phyloP scores from a whole-genome alignment of 2,113 vertebrate genomes.

The Aspiorhynchus laticeps region DNA sequence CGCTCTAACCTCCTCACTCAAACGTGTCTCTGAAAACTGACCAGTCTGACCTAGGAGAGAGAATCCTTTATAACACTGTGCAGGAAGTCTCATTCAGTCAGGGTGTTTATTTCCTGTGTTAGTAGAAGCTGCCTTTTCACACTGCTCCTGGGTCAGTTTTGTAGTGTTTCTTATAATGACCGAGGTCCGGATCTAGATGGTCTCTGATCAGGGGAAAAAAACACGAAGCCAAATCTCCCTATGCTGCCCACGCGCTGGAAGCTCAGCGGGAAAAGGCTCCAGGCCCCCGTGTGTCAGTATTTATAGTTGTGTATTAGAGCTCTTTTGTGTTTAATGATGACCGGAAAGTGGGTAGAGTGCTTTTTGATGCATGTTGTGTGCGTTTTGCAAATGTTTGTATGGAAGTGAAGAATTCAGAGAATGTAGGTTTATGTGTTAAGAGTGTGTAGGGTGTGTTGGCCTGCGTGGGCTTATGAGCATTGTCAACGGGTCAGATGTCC shows the following conservation, averaged over 20 bases:
- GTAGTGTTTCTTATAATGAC: background rate
- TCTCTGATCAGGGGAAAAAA: constrained; percentile 25
- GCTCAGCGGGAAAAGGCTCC: constrained; percentile 70
- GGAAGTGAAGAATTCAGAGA: constrained; percentile 32
- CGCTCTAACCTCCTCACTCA: constrained; percentile 48
- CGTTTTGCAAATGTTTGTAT: constrained; percentile 64
- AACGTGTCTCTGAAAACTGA: constrained; percentile 60
- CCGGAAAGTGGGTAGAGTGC: constrained; percentile 71
- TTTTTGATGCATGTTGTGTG: constrained; percentile 61
- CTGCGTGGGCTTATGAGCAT: constrained; percentile 51
- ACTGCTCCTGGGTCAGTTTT: constrained; percentile 50
- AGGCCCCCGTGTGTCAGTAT: constrained; percentile 65
- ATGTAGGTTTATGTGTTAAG: constrained; percentile 61
- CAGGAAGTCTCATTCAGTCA: constrained; percentile 73
- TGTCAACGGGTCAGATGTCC: constrained; percentile 52
- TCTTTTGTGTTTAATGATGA: constrained; percentile 76
- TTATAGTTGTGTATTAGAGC: constrained; percentile 77
- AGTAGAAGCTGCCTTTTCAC: constrained; percentile 38
- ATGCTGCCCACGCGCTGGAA: constrained; percentile 76
- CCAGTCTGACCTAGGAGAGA: constrained; percentile 53
- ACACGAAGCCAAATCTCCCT: constrained; percentile 48
- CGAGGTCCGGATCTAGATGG: background rate
- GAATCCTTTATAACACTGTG: constrained; percentile 74
- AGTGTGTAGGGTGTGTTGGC: constrained; percentile 39
- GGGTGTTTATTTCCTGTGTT: constrained; percentile 72